Evolutionary conservation across 2,888 invertebrate species (phyloP), one percentile per base, ranked within the genome.

Genomic region (Plutella xylostella): DNA sequence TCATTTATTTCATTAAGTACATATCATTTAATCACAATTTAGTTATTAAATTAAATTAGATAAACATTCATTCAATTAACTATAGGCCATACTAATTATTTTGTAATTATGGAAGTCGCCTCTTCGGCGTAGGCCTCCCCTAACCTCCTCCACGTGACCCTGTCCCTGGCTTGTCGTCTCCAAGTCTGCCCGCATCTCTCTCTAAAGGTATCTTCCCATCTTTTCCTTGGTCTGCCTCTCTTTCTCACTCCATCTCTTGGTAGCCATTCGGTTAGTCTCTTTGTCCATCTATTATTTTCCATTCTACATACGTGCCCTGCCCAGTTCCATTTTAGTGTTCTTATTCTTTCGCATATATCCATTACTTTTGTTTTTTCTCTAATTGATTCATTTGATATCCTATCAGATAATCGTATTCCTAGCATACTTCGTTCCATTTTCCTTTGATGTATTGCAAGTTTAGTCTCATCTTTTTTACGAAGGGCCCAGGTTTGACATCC

Each of bases 341-440:
- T 28, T 28, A 28, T n/a, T 28, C n/a, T 28, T 28, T 28, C n/a
- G 11, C 9, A n/a, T 3, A 28, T 28, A n/a, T 28, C 28, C 9
- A n/a, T 6, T 9, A 28, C n/a, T n/a, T n/a, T 28, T 28, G 28
- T 28, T n/a, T 28, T 28, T n/a, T 28, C n/a, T 28, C 28, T 28
- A 28, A 28, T 28, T 3, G 28, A 3, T 3, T 28, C n/a, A 28
- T 28, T 28, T 28, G 9, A 12, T 28, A 28, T 28, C n/a, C n/a
- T 28, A n/a, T 28, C 28, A 12, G 7, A 28, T 28, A 28, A 12
- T 28, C n/a, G 9, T 28, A 28, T 28, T 9, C 44, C 14, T 7
- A 30, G 20, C 38, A 44, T 44, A 20, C 39, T 44, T 44, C 38
- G 28, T 39, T 44, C 39, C 44, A 39, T 38, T 44, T 25, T 39